Evolutionary conservation across 2,888 invertebrate species (phyloP), one percentile per base, ranked within the genome.

Genomic region (Heteromyza rotundicornis): DNA sequence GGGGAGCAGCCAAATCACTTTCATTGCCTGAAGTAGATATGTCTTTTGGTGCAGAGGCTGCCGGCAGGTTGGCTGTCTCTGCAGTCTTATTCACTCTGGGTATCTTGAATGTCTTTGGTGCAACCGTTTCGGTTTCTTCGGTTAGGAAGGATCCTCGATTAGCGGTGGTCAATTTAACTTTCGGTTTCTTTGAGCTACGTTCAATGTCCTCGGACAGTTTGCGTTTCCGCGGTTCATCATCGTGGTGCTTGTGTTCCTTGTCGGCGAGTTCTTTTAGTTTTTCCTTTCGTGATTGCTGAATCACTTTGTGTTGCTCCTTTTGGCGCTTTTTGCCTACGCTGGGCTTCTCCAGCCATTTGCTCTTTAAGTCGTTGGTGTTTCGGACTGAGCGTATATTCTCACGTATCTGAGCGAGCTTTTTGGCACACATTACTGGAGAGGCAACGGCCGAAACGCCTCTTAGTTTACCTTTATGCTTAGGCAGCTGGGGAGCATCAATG

Each of bases 141-240:
- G 82, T 83, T 51, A 89, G 80, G 71, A 88, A 87, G 40, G 86
- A 86, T 0, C 87, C 87, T 27, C 89, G 84, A 68, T 87, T 87
- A 27, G 83, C 82, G 20, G 79, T 69, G 1, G 87, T 86, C 7
- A 86, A 68, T 77, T 87, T 89, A 1, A 85, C 84, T 54, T 75
- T 77, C 0, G 76, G 72, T 5, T 73, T 71, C 17, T 63, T 74
- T 0, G 67, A 54, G 2, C 61, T 58, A 62, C 59, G 62, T 2
- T 62, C 57, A 53, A n/a, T n/a, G n/a, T n/a, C n/a, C n/a, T n/a
- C n/a, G n/a, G n/a, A n/a, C n/a, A 62, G 60, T 59, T 67, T 68
- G 2, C 68, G 64, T 40, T 40, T 40, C 8, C 14, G 3, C 14
- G 14, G 2, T 3, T 40, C 40, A 3, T n/a, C 19, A 2, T 20